Evolutionary conservation across 2,888 invertebrate species (phyloP), one percentile per base, ranked within the genome.

Genomic region (Lithophane ornitopus): DNA sequence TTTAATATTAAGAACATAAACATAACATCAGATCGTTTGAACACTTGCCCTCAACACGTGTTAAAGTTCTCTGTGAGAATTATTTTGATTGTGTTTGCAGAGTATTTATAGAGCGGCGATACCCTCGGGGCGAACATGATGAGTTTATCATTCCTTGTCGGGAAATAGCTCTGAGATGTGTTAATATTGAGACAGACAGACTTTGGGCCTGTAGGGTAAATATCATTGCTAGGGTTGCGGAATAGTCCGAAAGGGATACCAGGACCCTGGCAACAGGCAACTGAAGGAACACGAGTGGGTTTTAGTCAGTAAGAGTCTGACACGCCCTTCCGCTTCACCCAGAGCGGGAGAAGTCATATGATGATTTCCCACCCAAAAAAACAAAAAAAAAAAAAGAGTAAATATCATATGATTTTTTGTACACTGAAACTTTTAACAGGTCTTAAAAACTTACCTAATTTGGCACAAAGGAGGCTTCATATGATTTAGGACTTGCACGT

Each of bases 11-110:
- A 61, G 14, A 73, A 19, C 72, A 74, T 83, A 75, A 63, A 79
- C 65, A 72, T 66, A 86, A 71, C 78, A 72, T 70, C 63, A 72
- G 71, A 84, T 84, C 75, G 73, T 67, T 75, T n/a, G 52, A 79
- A 69, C 76, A 81, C 69, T 74, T 78, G 68, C 39, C 46, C 54
- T 28, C 39, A 72, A 78, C 78, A 84, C 81, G 74, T 78, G 72
- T 81, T 79, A 16, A 89, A 88, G 88, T 83, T 79, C 73, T 78
- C 80, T 83, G 89, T 83, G 89, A 88, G 86, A 86, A 88, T 82
- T 78, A 87, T 88, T 87, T 80, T 90, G 90, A 93, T 92, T 90
- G 85, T 87, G 89, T 92, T 91, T 82, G 87, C 93, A 92, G 89
- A 74, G 82, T 92, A 90, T 91, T 89, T 90, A 88, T 91, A 91